Evolutionary conservation across 2,113 vertebrate species (phyloP), one percentile per base, ranked within the genome.

Genomic region (Stegastes partitus): DNA sequence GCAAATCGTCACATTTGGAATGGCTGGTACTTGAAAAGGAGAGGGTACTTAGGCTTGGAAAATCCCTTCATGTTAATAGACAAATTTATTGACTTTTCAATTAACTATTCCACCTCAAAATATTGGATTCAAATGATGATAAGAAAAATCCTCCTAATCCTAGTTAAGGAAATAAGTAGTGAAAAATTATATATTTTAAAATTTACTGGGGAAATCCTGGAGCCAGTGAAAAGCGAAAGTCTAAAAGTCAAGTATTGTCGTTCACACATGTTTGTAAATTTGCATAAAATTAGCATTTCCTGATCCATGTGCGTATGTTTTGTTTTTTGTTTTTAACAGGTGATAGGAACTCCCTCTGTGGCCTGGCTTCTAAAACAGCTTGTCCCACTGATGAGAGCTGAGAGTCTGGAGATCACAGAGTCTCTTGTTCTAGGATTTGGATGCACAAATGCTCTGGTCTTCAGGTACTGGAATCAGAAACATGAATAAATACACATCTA

Each of bases 371-470:
- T 99, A 67, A 99, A 99, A 86, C 97, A 99, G 79, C 93, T 99
- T 51, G 98, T 99, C 83, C 98, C 98, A 45, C 91, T 99, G 93
- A 99, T 99, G 98, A 97, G 98, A 91, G 95, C 96, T 31, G 98
- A 99, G 92, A 98, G 97, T 93, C 95, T 99, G 87, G 98, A 99
- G 94, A 97, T 99, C 93, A 99, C 98, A 25, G 98, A 99, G 88
- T 98, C 97, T 70, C 95, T 99, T 82, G 97, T 99, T 63, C 91
- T 99, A 55, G 98, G 98, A 73, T 98, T 99, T 66, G 98, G 98
- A 91, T 97, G 97, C 91, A 99, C 98, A 83, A 99, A 99, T 82
- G 96, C 97, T 42, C 95, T 99, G 71, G 97, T 99, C 80, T 99
- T 99, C 96, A 99, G 98, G 98, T 99, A 96, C 68, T 26, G 8